Conservation (phyloP, 2,113 vertebrate species). For the Phoxinus phoxinus region DNA sequence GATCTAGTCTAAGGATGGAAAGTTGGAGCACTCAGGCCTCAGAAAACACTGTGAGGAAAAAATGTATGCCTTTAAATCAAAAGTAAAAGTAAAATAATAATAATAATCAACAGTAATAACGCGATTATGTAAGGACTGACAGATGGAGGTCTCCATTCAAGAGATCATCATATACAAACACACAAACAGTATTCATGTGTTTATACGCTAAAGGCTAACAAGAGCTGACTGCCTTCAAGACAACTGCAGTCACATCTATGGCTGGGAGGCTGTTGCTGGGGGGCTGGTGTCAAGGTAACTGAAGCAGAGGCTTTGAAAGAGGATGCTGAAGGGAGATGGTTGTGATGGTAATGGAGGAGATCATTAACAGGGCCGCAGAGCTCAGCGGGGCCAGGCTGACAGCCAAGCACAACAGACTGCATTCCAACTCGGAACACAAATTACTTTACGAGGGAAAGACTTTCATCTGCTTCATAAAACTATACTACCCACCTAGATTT, state of each 20-base stretch:
- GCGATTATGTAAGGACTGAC: conserved; percentile 1
- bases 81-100: not conserved
- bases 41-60: not conserved
- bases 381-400: conserved; percentile 36
- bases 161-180: conserved; percentile 8
- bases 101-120: not conserved
- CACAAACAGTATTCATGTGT: conserved; percentile 17
- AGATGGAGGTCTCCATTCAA: conserved; percentile 9
- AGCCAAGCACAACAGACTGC: conserved; percentile 52
- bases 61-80: not conserved
- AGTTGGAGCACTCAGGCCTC: not conserved
- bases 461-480: not conserved
- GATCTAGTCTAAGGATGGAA: not conserved
- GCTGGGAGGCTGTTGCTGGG: conserved; percentile 4
- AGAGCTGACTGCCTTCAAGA: conserved; percentile 34
- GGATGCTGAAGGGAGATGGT: conserved; percentile 7
- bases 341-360: conserved; percentile 45
- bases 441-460: conserved; percentile 1
- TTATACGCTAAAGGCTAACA: conserved; percentile 19
- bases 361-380: conserved; percentile 46
- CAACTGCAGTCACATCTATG: conserved; percentile 37
- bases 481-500: too few species aligned
- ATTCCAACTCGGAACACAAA: conserved; percentile 40
- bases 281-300: conserved; percentile 53
- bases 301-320: conserved; percentile 25